phyloP scores from a whole-genome alignment of 2,888 invertebrate genomes.

The Prenolepis imparis region DNA sequence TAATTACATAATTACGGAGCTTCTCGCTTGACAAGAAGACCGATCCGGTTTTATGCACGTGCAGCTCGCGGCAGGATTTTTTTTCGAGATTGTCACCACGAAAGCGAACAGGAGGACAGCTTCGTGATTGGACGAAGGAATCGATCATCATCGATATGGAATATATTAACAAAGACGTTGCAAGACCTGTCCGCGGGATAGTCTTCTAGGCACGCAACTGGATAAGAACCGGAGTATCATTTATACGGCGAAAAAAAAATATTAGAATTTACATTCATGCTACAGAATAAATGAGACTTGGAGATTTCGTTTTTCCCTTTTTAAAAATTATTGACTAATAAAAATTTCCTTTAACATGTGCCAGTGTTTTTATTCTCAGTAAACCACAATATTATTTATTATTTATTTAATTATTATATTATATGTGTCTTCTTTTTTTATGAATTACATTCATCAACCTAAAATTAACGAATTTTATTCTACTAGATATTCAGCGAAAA shows the following conservation, averaged over 20 bases:
- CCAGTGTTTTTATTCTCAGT: too few relatives aligned
- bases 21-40: constrained; percentile 62
- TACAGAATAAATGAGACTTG: background rate
- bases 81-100: constrained; percentile 64
- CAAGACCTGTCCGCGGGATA: constrained; percentile 18
- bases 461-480: too few relatives aligned
- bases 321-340: too few relatives aligned
- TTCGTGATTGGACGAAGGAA: constrained; percentile 43
- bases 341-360: too few relatives aligned
- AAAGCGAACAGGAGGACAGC: constrained; percentile 40
- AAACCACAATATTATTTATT: too few relatives aligned
- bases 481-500: too few relatives aligned
- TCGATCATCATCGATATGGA: constrained; percentile 53
- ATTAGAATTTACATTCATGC: background rate
- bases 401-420: too few relatives aligned
- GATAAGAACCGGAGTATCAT: background rate
- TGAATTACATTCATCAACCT: too few relatives aligned
- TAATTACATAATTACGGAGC: constrained; percentile 70
- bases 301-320: too few relatives aligned
- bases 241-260: constrained; percentile 21
- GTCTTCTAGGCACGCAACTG: background rate
- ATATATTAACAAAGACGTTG: constrained; percentile 54
- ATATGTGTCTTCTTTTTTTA: too few relatives aligned
- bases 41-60: constrained; percentile 68
- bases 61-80: constrained; percentile 57